phyloP scores from a whole-genome alignment of 2,797 vertebrate genomes.

The Gastrophryne carolinensis region DNA sequence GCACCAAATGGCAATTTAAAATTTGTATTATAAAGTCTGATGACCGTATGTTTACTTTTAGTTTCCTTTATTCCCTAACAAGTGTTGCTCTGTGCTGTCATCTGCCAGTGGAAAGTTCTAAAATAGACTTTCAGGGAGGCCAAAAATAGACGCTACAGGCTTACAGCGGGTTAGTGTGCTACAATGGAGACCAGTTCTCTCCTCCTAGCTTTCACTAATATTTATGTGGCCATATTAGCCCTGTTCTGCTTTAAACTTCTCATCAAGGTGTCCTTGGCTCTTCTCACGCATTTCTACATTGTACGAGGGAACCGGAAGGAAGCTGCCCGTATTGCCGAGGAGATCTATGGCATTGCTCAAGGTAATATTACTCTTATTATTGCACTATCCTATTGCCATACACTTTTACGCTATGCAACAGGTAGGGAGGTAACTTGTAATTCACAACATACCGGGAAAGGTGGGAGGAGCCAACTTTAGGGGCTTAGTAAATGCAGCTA shows the following conservation, averaged over 20 bases:
- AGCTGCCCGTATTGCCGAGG: conserved; percentile 77
- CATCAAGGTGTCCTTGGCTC: conserved; percentile 73
- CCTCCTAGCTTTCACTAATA: conserved; percentile 69
- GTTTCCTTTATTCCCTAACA: background rate
- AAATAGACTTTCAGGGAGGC: conserved; percentile 75
- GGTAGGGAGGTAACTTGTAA: no score
- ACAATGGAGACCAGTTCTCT: conserved; percentile 72
- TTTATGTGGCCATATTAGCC: conserved; percentile 76
- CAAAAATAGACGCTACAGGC: conserved; percentile 62
- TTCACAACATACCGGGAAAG: no score
- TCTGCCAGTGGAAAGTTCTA: conserved; percentile 65
- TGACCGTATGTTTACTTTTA: background rate
- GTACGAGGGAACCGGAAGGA: conserved; percentile 78
- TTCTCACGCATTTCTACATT: conserved; percentile 75
- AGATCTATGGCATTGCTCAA: conserved; percentile 76
- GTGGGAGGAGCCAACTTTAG: no score
- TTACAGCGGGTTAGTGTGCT: conserved; percentile 60
- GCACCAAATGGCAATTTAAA: background rate
- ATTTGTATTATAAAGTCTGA: no score
- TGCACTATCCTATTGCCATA: no score
- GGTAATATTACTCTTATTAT: conserved; percentile 67
- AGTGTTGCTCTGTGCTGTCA: conserved; percentile 52
- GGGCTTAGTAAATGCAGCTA: no score
- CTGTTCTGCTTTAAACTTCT: conserved; percentile 71
- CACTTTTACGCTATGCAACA: no score